A percentile compares a stretch with the other conserved stretches of the same genome.
These are phyloP conservation scores for Hololepta plana DNA, from an alignment of 2,888 invertebrate genomes.

Conservation along the genomic window DNA sequence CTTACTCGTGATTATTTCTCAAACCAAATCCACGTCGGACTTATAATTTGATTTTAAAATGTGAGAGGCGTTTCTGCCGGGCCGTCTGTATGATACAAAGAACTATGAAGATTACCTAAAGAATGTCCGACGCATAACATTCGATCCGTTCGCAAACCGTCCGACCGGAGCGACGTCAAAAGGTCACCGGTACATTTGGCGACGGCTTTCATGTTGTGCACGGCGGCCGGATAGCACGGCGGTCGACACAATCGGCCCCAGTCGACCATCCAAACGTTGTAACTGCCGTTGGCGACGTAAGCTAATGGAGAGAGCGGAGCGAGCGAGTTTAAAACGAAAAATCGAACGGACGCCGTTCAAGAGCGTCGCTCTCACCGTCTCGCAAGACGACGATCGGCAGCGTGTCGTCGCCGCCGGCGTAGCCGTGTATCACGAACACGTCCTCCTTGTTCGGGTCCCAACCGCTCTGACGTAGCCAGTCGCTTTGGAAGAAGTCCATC, in stretches of 20 bases:
- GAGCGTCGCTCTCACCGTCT: conserved; percentile 34
- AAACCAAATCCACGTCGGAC: too few species aligned
- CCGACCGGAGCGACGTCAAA: conserved; percentile 40
- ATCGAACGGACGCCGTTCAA: background rate
- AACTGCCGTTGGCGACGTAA: conserved; percentile 51
- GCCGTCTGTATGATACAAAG: too few species aligned
- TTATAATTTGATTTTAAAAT: too few species aligned
- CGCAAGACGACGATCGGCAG: conserved; percentile 53
- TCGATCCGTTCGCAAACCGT: conserved; percentile 43
- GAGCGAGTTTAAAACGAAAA: background rate
- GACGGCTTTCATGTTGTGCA: conserved; percentile 54
- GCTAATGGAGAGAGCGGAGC: too few species aligned
- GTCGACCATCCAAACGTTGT: conserved; percentile 60
- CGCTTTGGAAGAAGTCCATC: conserved; percentile 39
- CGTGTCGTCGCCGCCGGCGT: conserved; percentile 58
- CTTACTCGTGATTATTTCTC: too few species aligned
- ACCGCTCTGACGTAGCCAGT: conserved; percentile 53
- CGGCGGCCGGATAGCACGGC: conserved; percentile 49
- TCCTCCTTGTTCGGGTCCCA: conserved; percentile 55
- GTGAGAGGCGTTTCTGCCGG: too few species aligned
- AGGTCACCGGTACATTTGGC: conserved; percentile 51
- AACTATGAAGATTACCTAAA: conserved; percentile 21
- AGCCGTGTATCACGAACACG: conserved; percentile 54
- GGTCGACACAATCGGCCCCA: conserved; percentile 55
- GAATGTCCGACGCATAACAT: conserved; percentile 65